Evolutionary conservation across 2,888 invertebrate genomes (phyloP), one percentile per base, ranked within the genome.

Genomic region (Agrochola lota): DNA sequence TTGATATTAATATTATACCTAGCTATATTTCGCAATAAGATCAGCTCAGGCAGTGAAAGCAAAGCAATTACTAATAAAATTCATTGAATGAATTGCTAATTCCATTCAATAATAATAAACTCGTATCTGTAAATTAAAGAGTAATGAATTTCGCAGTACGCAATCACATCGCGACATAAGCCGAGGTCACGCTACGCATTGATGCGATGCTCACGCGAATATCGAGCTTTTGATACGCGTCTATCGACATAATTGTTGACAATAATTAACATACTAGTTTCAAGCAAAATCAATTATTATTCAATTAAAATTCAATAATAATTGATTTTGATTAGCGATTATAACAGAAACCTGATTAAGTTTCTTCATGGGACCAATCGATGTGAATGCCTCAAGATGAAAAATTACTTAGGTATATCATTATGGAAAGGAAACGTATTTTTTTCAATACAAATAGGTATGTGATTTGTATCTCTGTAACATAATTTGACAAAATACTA

Each of bases 121-220:
- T 30, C 5, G 23, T 49, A 68, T 63, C 8, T 78, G 73, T 60
- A n/a, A 74, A 84, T 84, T 26, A 60, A 49, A 12, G 40, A 71
- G 68, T 71, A 57, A 68, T 74, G 68, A 83, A 60, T 66, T 77
- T 62, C 15, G 20, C 63, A 69, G 35, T 17, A 52, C n/a, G 30
- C 46, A 83, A 78, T 78, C 73, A 71, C 57, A 40, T 7, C 40
- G 49, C 49, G 23, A 23, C 60, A 43, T 60, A 60, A 30, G 63
- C 78, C 7, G 52, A 46, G 46, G 26, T 40, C 55, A 52, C 7
- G 30, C 55, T 49, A 71, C 23, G 23, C 52, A 49, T 7, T 66
- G 77, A 66, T 60, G n/a, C 46, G 68, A 15, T 17, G 23, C 52
- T 64, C 57, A 40, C 46, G 43, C 49, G 52, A 77, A 20, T 69